Evolutionary conservation across 2,888 invertebrate genomes (phyloP), one percentile per base, ranked within the genome.

Genomic region (Drosophila emarginata): DNA sequence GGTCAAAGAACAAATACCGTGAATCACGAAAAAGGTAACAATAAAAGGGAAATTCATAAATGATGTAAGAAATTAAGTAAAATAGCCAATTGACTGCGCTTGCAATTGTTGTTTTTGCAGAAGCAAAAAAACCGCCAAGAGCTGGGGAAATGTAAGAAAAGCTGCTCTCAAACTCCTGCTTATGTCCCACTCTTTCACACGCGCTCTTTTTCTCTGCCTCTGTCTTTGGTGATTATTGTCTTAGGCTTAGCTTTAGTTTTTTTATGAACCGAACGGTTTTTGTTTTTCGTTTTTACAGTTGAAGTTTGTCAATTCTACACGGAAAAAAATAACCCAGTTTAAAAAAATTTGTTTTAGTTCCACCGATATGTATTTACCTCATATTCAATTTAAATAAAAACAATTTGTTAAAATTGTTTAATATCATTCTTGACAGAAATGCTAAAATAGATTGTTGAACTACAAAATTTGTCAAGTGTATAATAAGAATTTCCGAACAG

Each of bases 231-330:
- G 59, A 71, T 64, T 64, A 71, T 60, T 60, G 71, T 71, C 36
- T 70, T 71, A 71, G 70, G 64, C 72, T 72, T 72, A 64, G 23
- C 57, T 67, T 70, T 59, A 28, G 40, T 51, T 69, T 68, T 61
- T 68, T 57, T 68, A 40, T 52, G 61, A 61, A 69, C 61, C 45
- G 57, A 69, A 68, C 69, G 69, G 69, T 68, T 61, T 56, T 26
- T 79, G 40, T 45, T 45, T 45, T 45, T 45, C 40, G 40, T 45
- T 45, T 45, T 45, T 70, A 70, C 72, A 36, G 40, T 28, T 26
- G 7, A 53, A 26, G 45, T 45, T 45, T 21, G 18, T 21, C 1
- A 45, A 12, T 11, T 45, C 45, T 45, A 21, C 45, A 45, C 45
- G 11, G 11, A 2, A 12, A 45, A 45, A 45, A 45, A 45, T 11